phyloP scores from a whole-genome alignment of 2,888 invertebrate species.

The Uropetala carovei region DNA sequence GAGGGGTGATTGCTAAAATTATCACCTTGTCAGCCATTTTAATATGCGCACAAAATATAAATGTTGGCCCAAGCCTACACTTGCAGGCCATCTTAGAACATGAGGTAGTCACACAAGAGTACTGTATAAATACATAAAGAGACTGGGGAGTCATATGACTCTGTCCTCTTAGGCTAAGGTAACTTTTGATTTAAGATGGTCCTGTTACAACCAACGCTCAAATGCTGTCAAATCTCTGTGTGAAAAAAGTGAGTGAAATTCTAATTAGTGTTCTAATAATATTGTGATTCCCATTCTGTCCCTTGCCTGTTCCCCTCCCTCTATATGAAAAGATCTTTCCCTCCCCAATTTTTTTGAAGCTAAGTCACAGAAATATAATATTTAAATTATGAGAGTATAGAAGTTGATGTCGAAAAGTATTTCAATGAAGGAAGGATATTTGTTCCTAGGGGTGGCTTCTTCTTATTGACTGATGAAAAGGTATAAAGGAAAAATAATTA shows the following conservation, averaged over 20 bases:
- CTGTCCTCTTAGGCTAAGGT: too few species aligned
- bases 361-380: constrained; percentile 59
- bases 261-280: constrained; percentile 43
- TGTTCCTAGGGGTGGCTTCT: constrained; percentile 63
- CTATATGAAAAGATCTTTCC: constrained; percentile 35
- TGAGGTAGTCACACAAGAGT: too few species aligned
- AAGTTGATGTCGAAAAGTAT: constrained; percentile 57
- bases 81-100: neutral
- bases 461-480: constrained; percentile 57
- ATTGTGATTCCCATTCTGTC: constrained; percentile 38
- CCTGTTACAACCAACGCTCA: constrained; percentile 15
- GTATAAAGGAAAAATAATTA: constrained; percentile 25
- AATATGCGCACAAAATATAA: constrained; percentile 44
- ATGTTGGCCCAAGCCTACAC: constrained; percentile 12
- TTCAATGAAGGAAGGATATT: constrained; percentile 55
- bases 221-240: constrained; percentile 52
- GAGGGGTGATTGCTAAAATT: constrained; percentile 11
- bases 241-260: constrained; percentile 24
- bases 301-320: neutral
- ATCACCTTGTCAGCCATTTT: constrained; percentile 36
- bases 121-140: too few species aligned
- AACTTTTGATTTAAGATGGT: neutral
- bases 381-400: constrained; percentile 63
- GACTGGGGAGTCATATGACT: too few species aligned
- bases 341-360: constrained; percentile 32